Evolutionary conservation across 2,797 vertebrate species (phyloP).

Genomic region (Neomorphus geoffroyi): DNA sequence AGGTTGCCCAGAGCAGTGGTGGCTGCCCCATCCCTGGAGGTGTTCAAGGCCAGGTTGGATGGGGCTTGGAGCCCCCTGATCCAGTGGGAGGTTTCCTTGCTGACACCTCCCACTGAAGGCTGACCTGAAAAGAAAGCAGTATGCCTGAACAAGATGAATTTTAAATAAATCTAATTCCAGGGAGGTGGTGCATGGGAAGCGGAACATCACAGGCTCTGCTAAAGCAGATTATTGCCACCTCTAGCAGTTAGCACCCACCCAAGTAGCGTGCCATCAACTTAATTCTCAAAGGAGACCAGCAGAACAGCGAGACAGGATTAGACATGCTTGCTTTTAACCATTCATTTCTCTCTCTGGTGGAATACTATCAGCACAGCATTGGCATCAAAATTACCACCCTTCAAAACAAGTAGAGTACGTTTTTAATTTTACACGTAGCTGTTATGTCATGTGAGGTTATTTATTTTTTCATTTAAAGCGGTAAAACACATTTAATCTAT

Average conservation of each 20-base stretch:
- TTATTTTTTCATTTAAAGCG: slow-evolving; percentile 58
- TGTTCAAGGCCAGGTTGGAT: too few species aligned
- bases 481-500: slow-evolving; percentile 64
- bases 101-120: too few species aligned
- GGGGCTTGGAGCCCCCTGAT: too few species aligned
- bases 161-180: neutral
- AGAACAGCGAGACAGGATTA: slow-evolving; percentile 54
- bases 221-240: slow-evolving; percentile 52
- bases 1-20: too few species aligned
- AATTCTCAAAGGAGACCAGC: slow-evolving; percentile 55
- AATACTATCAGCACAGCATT: slow-evolving; percentile 25
- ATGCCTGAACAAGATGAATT: neutral
- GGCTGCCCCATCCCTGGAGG: too few species aligned
- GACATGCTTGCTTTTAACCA: slow-evolving; percentile 70
- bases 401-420: neutral
- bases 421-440: slow-evolving; percentile 48
- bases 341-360: slow-evolving; percentile 47
- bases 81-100: too few species aligned
- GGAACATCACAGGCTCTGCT: neutral
- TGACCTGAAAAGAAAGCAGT: neutral
- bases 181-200: neutral
- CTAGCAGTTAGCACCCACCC: slow-evolving; percentile 53
- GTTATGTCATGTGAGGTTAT: slow-evolving; percentile 39
- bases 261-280: slow-evolving; percentile 39
- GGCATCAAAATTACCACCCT: slow-evolving; percentile 56